Conservation (phyloP, 2,888 invertebrate species). For the Oscheius sp. region DNA sequence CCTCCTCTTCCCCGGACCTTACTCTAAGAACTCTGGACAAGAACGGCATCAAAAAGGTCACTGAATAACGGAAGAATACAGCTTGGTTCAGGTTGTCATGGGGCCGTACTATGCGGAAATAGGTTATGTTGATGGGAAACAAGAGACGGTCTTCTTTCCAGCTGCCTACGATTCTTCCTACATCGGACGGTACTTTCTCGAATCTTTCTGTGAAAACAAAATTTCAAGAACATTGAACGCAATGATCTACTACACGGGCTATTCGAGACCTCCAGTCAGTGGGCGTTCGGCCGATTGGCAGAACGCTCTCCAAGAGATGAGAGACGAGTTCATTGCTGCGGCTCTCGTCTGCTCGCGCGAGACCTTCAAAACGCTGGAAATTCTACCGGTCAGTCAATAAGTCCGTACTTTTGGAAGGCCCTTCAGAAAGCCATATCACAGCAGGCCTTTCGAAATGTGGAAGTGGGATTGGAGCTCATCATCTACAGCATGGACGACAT, state of each 20-base stretch:
- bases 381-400: slow-evolving; percentile 3
- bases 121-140: slow-evolving; percentile 6
- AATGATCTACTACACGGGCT: slow-evolving; percentile 21
- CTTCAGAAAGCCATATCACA: slow-evolving; percentile 18
- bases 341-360: slow-evolving; percentile 19
- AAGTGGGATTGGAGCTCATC: slow-evolving; percentile 8
- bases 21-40: slow-evolving; percentile 10
- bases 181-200: background rate
- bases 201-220: background rate
- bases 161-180: slow-evolving; percentile 17
- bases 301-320: background rate
- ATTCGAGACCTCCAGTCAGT: slow-evolving; percentile 24
- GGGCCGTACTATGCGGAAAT: slow-evolving; percentile 6
- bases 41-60: slow-evolving; percentile 18
- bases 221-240: background rate
- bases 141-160: background rate
- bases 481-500: slow-evolving; percentile 12
- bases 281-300: slow-evolving; percentile 13
- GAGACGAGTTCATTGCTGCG: slow-evolving; percentile 25
- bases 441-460: slow-evolving; percentile 15
- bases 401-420: background rate
- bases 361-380: slow-evolving; percentile 25
- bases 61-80: background rate
- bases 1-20: background rate
- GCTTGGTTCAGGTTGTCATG: background rate